These are phyloP conservation scores for Engraulis encrasicolus DNA, from an alignment of 2,113 vertebrate species.

Conservation along the genomic window DNA sequence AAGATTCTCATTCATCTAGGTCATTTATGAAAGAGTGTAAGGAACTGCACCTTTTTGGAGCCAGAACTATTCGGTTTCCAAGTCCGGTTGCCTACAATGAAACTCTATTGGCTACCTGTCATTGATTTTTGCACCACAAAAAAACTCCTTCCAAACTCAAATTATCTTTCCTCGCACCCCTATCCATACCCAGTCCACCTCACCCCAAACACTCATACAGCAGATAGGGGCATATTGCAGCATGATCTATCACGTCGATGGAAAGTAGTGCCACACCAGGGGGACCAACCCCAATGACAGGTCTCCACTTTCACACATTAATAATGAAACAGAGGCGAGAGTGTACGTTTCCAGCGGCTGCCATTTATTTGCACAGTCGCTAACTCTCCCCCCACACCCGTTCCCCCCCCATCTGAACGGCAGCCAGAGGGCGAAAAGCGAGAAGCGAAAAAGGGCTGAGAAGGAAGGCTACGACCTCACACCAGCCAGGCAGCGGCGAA, in stretches of 20 bases:
- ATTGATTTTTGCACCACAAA: neutral
- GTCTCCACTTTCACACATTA: conserved; percentile 15
- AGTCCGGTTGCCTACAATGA: too few species aligned
- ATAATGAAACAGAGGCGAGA: conserved; percentile 5
- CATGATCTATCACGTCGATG: neutral
- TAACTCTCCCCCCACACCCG: too few species aligned
- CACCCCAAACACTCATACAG: neutral
- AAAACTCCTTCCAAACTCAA: neutral
- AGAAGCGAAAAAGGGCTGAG: neutral
- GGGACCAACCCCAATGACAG: neutral
- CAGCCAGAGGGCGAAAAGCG: neutral
- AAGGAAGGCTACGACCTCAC: neutral
- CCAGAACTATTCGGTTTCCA: too few species aligned
- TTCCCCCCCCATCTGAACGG: neutral
- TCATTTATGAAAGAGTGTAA: too few species aligned
- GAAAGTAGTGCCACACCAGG: neutral
- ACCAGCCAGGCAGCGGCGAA: too few species aligned
- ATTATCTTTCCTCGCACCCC: neutral
- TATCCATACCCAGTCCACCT: neutral
- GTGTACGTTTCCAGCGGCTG: neutral
- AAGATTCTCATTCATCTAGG: too few species aligned
- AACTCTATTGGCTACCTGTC: too few species aligned
- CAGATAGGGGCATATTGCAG: neutral
- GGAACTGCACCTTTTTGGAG: too few species aligned
- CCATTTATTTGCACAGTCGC: conserved; percentile 17